Conservation (phyloP, 2,797 vertebrate species). For the Xyrichtys novacula region DNA sequence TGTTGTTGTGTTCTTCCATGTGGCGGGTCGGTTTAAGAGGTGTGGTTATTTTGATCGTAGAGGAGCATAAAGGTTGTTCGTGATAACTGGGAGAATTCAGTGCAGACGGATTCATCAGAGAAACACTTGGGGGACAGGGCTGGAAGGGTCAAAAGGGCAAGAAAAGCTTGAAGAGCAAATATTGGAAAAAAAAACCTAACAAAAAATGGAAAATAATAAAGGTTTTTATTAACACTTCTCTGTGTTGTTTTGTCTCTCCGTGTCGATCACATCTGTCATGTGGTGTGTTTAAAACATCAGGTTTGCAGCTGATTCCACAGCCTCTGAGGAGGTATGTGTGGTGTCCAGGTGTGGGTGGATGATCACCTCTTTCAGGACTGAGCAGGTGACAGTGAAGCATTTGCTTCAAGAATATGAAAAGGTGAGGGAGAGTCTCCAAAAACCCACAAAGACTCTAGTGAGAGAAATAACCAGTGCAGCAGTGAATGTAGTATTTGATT, state of each 20-base stretch:
- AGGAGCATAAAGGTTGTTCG: slow-evolving; percentile 59
- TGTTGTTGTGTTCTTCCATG: slow-evolving; percentile 36
- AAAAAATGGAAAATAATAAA: slow-evolving; percentile 89
- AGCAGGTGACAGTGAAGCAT: no score
- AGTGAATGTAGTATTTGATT: no score
- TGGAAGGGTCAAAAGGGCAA: slow-evolving; percentile 61
- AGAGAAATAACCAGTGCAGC: no score
- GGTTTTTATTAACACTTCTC: slow-evolving; percentile 89
- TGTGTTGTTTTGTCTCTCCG: slow-evolving; percentile 30
- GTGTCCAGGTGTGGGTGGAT: no score
- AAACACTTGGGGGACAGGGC: slow-evolving; percentile 54
- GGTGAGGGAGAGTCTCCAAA: no score
- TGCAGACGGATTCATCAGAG: slow-evolving; percentile 54
- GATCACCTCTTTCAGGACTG: no score
- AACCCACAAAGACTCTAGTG: no score
- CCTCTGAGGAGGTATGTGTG: no score
- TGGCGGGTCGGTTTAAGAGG: slow-evolving; percentile 14
- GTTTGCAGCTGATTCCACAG: no score
- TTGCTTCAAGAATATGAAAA: no score
- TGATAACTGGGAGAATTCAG: slow-evolving; percentile 54
- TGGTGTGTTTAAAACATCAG: no score
- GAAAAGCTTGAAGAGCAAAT: slow-evolving; percentile 64
- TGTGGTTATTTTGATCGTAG: slow-evolving; percentile 89
- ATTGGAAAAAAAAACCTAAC: slow-evolving; percentile 79
- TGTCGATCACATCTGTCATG: no score